These are phyloP conservation scores for Andrena cerasifolii DNA, from an alignment of 1,140 invertebrate species.

Conservation along the genomic window DNA sequence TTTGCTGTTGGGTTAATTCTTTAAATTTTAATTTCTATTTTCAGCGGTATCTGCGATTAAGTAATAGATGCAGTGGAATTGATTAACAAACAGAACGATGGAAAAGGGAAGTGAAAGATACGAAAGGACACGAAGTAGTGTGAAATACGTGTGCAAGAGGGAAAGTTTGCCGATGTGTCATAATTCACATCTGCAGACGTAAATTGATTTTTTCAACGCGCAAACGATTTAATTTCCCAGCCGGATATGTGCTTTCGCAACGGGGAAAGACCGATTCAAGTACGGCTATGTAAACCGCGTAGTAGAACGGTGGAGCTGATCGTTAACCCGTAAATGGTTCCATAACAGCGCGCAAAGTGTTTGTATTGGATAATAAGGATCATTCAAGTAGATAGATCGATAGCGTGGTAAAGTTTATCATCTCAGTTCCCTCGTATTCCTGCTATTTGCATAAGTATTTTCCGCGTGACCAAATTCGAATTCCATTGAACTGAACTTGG, in stretches of 20 bases:
- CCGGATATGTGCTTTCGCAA: conserved; percentile 62
- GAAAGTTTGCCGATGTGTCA: neutral
- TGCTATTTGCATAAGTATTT: conserved; percentile 19
- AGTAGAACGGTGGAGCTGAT: conserved; percentile 22
- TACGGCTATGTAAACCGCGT: conserved; percentile 41
- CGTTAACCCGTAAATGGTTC: conserved; percentile 58
- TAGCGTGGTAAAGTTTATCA: conserved; percentile 35
- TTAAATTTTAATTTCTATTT: no score
- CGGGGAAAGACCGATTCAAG: conserved; percentile 55
- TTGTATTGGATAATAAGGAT: conserved; percentile 38
- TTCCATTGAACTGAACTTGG: neutral
- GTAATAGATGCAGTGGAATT: no score
- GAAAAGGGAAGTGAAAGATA: neutral
- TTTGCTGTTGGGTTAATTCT: no score
- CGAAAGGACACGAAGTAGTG: neutral
- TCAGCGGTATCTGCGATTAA: no score
- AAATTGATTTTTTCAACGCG: conserved; percentile 34
- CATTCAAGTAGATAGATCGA: conserved; percentile 50
- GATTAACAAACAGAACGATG: no score
- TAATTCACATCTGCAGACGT: conserved; percentile 12
- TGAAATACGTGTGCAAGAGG: no score
- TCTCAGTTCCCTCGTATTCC: neutral
- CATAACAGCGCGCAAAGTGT: conserved; percentile 48
- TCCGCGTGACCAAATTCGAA: neutral
- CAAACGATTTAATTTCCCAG: conserved; percentile 49